Conservation (phyloP, 2,797 vertebrate genomes). For the Liasis olivaceus region DNA sequence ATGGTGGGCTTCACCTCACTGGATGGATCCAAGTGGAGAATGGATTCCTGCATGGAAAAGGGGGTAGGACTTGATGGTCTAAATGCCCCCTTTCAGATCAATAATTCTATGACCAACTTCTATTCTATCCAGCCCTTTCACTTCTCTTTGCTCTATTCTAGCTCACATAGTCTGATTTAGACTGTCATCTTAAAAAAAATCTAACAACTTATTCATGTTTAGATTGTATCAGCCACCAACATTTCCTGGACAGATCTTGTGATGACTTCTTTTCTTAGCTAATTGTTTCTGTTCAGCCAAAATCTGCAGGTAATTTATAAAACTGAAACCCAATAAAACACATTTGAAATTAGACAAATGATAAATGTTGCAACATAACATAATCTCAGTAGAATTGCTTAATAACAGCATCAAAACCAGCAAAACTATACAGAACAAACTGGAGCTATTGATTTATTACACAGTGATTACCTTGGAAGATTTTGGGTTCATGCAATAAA, state of each 20-base stretch:
- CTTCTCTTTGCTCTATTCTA: neutral
- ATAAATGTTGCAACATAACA: neutral
- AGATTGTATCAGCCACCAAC: neutral
- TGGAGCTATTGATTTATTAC: neutral
- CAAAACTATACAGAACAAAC: neutral
- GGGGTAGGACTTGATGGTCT: neutral
- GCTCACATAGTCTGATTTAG: neutral
- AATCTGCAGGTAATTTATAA: neutral
- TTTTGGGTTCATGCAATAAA: neutral
- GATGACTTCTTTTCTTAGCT: neutral
- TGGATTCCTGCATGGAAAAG: neutral
- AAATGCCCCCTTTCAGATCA: neutral
- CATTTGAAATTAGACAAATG: neutral
- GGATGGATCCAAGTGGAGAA: neutral
- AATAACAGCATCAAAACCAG: neutral
- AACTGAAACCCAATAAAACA: neutral
- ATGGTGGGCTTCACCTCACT: neutral
- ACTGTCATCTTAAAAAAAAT: neutral
- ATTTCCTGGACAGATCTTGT: neutral
- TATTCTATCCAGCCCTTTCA: neutral
- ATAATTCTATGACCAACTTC: neutral
- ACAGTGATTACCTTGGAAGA: neutral
- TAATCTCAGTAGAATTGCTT: neutral
- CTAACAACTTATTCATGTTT: neutral
- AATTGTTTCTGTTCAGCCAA: neutral